Evolutionary conservation across 2,888 invertebrate species (phyloP).

Genomic region (Drosophila pegasa): DNA sequence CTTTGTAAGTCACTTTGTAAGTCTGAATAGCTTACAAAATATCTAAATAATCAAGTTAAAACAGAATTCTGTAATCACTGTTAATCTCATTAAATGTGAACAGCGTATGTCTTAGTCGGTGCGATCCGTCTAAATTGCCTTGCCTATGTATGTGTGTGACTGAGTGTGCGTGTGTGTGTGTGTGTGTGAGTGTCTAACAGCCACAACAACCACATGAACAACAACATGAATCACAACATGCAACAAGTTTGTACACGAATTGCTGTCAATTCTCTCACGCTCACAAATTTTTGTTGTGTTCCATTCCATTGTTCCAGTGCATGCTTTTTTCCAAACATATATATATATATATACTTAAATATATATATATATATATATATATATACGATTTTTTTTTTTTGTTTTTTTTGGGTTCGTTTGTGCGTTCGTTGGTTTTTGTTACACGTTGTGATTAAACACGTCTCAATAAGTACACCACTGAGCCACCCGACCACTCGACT

Average conservation of each 20-base stretch:
- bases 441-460: conserved; percentile 37
- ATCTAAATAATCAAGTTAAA: neutral
- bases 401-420: conserved; percentile 16
- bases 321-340: conserved; percentile 22
- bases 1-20: too few species aligned
- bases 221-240: conserved; percentile 17
- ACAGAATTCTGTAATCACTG: neutral
- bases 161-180: conserved; percentile 13
- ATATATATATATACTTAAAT: neutral
- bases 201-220: conserved; percentile 25
- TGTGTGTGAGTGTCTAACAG: conserved; percentile 11
- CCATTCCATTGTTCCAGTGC: conserved; percentile 50
- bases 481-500: conserved; percentile 6
- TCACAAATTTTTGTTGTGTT: conserved; percentile 27
- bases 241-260: conserved; percentile 35
- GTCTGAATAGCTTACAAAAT: neutral
- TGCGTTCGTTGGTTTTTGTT: conserved; percentile 43
- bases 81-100: neutral
- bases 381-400: too few species aligned
- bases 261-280: conserved; percentile 5
- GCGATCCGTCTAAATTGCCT: neutral
- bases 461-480: neutral
- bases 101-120: conserved; percentile 1
- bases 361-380: neutral
- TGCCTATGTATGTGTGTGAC: neutral